Base-by-base conservation (phyloP, 2,113 vertebrate genomes). In the Callionymus lyra region DNA sequence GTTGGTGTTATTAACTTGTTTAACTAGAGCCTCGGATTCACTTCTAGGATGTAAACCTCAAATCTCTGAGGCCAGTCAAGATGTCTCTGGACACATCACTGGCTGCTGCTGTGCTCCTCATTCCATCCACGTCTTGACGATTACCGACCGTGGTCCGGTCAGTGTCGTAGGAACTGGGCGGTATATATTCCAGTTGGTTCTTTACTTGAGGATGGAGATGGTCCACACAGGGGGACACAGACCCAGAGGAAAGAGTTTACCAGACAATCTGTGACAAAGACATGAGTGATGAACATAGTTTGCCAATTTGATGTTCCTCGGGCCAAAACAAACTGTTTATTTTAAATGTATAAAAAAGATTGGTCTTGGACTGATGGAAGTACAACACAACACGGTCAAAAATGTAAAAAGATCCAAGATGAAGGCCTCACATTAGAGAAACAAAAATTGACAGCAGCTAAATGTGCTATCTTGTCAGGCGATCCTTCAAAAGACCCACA, bases 21-120 rank as follows among this genome's bases (percentile, higher is more conserved):
- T 48, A 12, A 39, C 34, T 36, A 44, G 38, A n/a, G 53, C 59
- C 8, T 18, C 21, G 19, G 53, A 68, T 63, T n/a, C 67, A 74
- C 37, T 19, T 0, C 66, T 59, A 67, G 14, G 43, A 16, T 0
- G 2, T 1, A 5, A 1, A 1, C 2, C 12, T 17, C n/a, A n/a
- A n/a, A 33, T 6, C 1, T 32, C 0, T 53, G 19, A 64, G 38
- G 38, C 67, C 56, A 1, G 61, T 50, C 71, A 63, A 70, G 10
- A 43, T 10, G 0, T n/a, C 0, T 12, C 0, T 0, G 1, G 1
- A 35, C 16, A 19, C 2, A 4, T 27, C 21, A 3, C 3, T 43
- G 17, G 12, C 17, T 16, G 4, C 11, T 8, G 12, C 2, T 1
- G 1, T 2, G 9, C 10, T 5, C 3, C 1, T 4, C 21, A 56